Conservation (phyloP, 2,797 vertebrate genomes). For the Myiothlypis chrysogaster region DNA sequence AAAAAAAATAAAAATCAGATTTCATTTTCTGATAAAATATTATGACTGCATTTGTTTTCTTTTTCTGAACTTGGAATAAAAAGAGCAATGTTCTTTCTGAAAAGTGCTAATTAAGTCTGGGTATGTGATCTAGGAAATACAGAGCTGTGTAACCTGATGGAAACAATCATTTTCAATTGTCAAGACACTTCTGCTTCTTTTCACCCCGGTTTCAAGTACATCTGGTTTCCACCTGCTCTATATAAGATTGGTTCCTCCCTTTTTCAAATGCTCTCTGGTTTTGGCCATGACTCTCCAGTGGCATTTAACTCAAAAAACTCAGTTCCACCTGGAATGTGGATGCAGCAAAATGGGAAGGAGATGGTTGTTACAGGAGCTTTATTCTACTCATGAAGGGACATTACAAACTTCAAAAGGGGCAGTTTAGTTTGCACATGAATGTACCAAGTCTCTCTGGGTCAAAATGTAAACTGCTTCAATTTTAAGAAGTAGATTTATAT, state of each 20-base stretch:
- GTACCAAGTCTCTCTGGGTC: neutral
- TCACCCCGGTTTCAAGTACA: constrained; percentile 42
- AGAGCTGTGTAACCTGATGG: constrained; percentile 53
- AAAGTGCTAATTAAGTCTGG: constrained; percentile 51
- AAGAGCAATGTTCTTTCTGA: constrained; percentile 1
- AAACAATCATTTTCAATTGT: constrained; percentile 61
- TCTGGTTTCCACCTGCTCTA: constrained; percentile 67
- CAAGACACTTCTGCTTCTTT: constrained; percentile 47
- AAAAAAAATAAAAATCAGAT: neutral
- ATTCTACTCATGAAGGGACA: neutral
- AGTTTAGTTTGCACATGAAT: neutral
- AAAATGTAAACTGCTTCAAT: neutral
- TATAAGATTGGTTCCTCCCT: constrained; percentile 24
- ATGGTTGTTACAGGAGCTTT: neutral
- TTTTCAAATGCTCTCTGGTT: neutral
- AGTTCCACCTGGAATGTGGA: neutral
- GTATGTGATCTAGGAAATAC: constrained; percentile 60
- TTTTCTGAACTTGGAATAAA: neutral
- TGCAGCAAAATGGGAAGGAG: neutral
- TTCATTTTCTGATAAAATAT: neutral
- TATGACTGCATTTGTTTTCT: neutral
- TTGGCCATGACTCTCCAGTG: neutral
- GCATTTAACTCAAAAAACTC: constrained; percentile 35
- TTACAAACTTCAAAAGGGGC: neutral
- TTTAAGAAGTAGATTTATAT: neutral